phyloP scores from a whole-genome alignment of 2,113 vertebrate species.

The Phainopepla nitens region DNA sequence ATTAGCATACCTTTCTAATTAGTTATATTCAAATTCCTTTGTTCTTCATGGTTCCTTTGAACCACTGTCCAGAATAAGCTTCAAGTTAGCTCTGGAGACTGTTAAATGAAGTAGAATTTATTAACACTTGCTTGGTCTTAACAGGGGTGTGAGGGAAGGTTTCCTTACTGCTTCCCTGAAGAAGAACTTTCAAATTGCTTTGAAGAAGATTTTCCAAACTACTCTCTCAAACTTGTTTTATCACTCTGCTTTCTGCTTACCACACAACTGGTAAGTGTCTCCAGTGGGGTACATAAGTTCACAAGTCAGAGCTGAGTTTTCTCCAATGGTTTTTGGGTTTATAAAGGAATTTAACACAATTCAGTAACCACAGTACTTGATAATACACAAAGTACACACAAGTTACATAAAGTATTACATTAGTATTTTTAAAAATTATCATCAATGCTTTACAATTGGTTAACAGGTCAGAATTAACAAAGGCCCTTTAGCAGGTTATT shows the following conservation, averaged over 20 bases:
- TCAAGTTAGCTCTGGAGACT: neutral
- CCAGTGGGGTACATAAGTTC: neutral
- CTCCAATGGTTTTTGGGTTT: neutral
- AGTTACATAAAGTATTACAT: neutral
- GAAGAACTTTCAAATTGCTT: neutral
- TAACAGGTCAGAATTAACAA: neutral
- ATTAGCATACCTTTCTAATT: slow-evolving; percentile 25
- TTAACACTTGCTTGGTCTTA: neutral
- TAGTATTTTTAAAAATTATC: neutral
- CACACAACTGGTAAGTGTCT: neutral
- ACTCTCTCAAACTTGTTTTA: neutral
- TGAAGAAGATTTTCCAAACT: slow-evolving; percentile 1
- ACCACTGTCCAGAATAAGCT: neutral
- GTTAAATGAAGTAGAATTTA: neutral
- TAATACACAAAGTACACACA: neutral
- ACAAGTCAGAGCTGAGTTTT: neutral
- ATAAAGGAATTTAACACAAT: neutral
- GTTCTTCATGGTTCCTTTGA: slow-evolving; percentile 30
- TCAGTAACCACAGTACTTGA: neutral
- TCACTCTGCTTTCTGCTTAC: neutral
- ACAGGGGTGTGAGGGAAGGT: neutral
- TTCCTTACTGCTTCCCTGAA: neutral
- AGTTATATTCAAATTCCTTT: slow-evolving; percentile 2
- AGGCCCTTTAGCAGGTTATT: neutral
- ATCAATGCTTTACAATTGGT: neutral